phyloP scores from a whole-genome alignment of 2,113 vertebrate genomes.

The Mormoops blainvillei region DNA sequence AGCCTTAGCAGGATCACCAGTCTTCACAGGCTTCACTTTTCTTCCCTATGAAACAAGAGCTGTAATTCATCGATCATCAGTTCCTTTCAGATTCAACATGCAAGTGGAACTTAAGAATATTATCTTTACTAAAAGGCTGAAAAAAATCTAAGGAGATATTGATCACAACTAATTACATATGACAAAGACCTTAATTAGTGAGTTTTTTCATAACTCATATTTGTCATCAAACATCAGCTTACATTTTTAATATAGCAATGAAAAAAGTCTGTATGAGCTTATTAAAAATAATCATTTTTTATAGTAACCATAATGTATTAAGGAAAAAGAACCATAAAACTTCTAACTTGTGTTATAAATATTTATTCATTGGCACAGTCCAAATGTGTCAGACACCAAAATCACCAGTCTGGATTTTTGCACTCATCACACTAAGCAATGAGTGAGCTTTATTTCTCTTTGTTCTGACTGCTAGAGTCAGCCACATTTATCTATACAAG shows the following conservation, averaged over 20 bases:
- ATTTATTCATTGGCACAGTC: not conserved
- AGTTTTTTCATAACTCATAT: not conserved
- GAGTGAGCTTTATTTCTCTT: not conserved
- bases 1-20: not conserved
- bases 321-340: not conserved
- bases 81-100: not conserved
- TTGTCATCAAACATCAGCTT: not conserved
- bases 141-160: not conserved
- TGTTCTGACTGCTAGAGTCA: not conserved
- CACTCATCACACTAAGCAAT: not conserved
- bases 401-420: not conserved
- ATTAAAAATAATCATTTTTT: not conserved
- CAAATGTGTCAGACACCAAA: not conserved
- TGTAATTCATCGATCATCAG: not conserved
- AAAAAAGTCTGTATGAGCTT: not conserved
- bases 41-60: not conserved
- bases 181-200: slow-evolving; percentile 11
- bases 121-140: not conserved
- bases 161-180: not conserved
- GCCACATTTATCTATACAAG: not conserved
- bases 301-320: not conserved
- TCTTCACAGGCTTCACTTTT: not conserved
- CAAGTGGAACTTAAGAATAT: not conserved
- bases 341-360: not conserved
- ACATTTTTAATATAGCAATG: not conserved